phyloP scores from a whole-genome alignment of 1,140 invertebrate species.

The Antheraea pernyi region DNA sequence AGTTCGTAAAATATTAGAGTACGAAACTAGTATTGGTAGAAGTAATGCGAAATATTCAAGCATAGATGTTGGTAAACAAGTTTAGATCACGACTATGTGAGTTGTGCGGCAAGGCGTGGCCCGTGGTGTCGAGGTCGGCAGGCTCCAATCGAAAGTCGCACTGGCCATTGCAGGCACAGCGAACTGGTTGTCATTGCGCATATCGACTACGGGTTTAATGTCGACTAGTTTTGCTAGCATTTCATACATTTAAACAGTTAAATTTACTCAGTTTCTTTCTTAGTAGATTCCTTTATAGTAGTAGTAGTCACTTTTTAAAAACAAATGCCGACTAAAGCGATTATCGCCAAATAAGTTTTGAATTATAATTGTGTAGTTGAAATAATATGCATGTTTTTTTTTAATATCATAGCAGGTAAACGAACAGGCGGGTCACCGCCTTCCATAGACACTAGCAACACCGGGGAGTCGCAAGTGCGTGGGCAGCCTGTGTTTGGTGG shows the following conservation, averaged over 20 bases:
- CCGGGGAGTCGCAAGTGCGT: no score
- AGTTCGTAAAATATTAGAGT: not conserved
- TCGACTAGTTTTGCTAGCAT: not conserved
- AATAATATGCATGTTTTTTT: no score
- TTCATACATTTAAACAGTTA: not conserved
- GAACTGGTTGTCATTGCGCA: not conserved
- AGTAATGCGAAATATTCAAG: conserved; percentile 8
- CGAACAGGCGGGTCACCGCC: no score
- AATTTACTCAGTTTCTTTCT: not conserved
- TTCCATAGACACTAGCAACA: no score
- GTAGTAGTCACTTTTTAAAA: no score
- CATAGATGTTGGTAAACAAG: conserved; percentile 46
- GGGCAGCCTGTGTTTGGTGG: no score
- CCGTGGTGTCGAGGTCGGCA: conserved; percentile 52
- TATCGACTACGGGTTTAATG: not conserved
- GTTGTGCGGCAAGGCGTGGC: conserved; percentile 55
- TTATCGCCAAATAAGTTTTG: no score
- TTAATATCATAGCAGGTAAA: no score
- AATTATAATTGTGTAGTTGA: no score
- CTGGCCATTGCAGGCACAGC: conserved; percentile 5
- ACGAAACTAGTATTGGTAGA: not conserved
- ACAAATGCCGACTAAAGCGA: no score
- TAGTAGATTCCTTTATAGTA: not conserved
- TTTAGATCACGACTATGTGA: conserved; percentile 64
- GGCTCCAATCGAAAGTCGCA: conserved; percentile 60